A percentile compares a stretch with the other conserved stretches of the same genome.
These are phyloP conservation scores for Canis aureus DNA, from an alignment of 2,113 vertebrate species.

Conservation along the genomic window DNA sequence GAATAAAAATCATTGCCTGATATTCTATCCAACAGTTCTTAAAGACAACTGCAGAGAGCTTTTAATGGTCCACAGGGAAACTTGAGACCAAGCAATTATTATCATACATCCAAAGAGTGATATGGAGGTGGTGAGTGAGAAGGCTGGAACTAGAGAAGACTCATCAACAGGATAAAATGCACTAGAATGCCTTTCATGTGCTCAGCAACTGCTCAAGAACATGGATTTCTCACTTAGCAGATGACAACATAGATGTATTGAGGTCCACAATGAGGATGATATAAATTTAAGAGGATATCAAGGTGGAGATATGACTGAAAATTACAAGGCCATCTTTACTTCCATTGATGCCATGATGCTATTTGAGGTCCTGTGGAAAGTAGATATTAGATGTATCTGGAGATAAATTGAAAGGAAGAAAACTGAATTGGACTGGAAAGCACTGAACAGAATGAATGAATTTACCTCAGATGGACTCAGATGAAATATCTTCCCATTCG, in stretches of 20 bases:
- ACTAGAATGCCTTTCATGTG: not conserved
- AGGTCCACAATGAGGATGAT: not conserved
- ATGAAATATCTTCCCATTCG: not conserved
- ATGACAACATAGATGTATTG: not conserved
- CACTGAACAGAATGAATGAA: not conserved
- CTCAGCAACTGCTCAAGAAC: not conserved
- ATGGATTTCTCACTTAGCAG: not conserved
- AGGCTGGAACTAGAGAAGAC: not conserved
- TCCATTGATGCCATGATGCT: not conserved
- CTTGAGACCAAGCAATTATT: not conserved
- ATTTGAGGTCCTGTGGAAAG: not conserved
- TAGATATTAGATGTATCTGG: not conserved
- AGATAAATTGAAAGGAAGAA: not conserved
- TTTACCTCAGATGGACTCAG: not conserved
- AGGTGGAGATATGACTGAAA: not conserved
- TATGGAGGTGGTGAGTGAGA: not conserved
- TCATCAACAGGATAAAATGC: not conserved
- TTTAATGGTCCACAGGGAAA: not conserved
- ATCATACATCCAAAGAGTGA: not conserved
- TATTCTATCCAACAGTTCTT: not conserved
- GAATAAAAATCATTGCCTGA: not conserved
- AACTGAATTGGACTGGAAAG: not conserved
- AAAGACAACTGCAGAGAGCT: not conserved
- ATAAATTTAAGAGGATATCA: not conserved
- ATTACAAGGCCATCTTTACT: not conserved